Conservation (phyloP, 2,113 vertebrate genomes). For the Trogon surrucura region DNA sequence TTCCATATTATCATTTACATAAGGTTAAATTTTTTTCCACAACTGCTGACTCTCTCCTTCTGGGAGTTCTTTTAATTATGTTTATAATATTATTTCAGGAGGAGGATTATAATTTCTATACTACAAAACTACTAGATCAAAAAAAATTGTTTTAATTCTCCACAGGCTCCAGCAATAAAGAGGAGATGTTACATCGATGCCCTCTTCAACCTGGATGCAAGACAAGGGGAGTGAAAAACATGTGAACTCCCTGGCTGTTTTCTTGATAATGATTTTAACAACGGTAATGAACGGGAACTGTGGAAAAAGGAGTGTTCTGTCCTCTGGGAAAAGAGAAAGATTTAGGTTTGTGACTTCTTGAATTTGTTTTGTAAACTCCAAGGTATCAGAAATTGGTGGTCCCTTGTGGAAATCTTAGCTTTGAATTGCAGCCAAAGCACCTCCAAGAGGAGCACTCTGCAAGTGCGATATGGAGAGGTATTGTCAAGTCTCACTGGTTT, state of each 20-base stretch:
- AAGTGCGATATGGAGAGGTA: background rate
- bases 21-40: background rate
- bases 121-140: background rate
- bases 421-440: background rate
- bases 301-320: background rate
- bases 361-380: background rate
- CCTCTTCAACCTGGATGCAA: background rate
- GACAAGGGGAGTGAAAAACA: background rate
- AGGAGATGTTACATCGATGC: background rate
- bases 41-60: constrained; percentile 12
- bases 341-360: background rate
- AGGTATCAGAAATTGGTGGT: background rate
- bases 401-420: background rate
- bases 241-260: background rate
- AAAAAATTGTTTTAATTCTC: background rate
- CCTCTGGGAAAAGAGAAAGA: background rate
- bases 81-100: background rate
- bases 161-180: background rate
- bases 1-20: background rate
- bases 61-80: constrained; percentile 51
- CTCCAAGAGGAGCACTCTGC: background rate
- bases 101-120: background rate
- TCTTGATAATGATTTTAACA: background rate
- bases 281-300: background rate
- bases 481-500: background rate